Evolutionary conservation across 2,888 invertebrate genomes (phyloP), one percentile per base, ranked within the genome.

Genomic region (Ectemnius continuus): DNA sequence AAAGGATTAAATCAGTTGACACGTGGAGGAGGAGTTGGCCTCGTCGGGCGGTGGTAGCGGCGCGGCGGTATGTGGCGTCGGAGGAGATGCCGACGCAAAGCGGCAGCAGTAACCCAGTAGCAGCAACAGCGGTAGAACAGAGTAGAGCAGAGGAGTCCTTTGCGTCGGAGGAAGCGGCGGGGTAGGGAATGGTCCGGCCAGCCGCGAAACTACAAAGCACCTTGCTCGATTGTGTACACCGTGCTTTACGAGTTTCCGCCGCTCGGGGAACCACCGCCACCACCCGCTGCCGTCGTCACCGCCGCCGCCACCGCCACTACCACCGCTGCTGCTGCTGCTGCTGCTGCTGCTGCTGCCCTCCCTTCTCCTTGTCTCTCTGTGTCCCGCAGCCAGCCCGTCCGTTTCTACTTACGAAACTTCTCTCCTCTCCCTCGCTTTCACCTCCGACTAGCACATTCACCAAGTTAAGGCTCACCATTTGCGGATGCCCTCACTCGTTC

Each of bases 121-220:
- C 36, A 36, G 36, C 36, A 36, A 36, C 36, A 70, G 70, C 68
- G 66, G 71, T 71, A 69, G n/a, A n/a, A n/a, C n/a, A n/a, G n/a
- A n/a, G n/a, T n/a, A n/a, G n/a, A n/a, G n/a, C n/a, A n/a, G 69
- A 75, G 67, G 20, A 60, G 70, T 71, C 62, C 74, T 77, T 77
- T 74, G 72, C 77, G 64, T 57, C 45, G 61, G 79, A 74, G 75
- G 65, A 79, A 77, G 62, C 67, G 77, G 77, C 77, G 70, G 72
- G 77, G 77, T 74, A 75, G 70, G 56, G 71, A 77, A 73, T 70
- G 74, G 79, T 57, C 59, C 68, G 77, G 26, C 67, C 16, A 70
- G 46, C 76, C 52, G 74, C 70, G 74, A 75, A 79, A 75, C 78
- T 76, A 76, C 76, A 74, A 78, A 78, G 78, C 78, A 52, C 58